phyloP scores from a whole-genome alignment of 2,113 vertebrate species.

The Crotalus tigris region DNA sequence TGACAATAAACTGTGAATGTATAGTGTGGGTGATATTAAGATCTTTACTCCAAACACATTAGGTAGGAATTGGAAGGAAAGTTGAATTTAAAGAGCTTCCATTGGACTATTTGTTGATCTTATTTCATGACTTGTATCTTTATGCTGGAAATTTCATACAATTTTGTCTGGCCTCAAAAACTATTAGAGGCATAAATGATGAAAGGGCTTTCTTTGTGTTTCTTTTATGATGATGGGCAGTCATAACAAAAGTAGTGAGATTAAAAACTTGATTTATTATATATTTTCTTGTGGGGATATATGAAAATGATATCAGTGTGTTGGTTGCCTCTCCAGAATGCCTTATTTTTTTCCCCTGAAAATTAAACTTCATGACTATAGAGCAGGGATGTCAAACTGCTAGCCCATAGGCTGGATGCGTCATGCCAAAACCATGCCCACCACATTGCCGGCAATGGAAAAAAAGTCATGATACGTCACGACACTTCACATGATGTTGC shows the following conservation, averaged over 20 bases:
- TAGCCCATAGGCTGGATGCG: too few species aligned
- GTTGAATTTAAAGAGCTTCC: not conserved
- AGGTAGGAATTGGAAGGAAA: not conserved
- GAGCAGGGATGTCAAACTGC: not conserved
- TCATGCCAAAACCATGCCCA: too few species aligned
- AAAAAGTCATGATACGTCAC: too few species aligned
- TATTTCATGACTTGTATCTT: not conserved
- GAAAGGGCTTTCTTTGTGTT: not conserved
- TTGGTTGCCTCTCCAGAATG: too few species aligned
- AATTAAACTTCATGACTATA: not conserved
- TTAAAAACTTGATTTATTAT: not conserved
- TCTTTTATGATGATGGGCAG: not conserved
- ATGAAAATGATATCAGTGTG: not conserved
- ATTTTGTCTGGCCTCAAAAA: not conserved
- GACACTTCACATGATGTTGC: too few species aligned
- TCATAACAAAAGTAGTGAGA: not conserved
- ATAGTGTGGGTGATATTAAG: not conserved
- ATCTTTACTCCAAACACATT: not conserved
- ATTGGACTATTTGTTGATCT: not conserved
- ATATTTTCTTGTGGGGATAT: not conserved
- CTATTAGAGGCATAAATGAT: not conserved
- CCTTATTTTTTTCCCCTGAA: too few species aligned
- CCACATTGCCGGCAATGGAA: too few species aligned
- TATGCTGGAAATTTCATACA: not conserved
- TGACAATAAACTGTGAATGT: not conserved